Percentiles rank a stretch among this genome's conserved stretches.
Conservation (phyloP, 2,797 vertebrate genomes). For the Microtus obscurus region DNA sequence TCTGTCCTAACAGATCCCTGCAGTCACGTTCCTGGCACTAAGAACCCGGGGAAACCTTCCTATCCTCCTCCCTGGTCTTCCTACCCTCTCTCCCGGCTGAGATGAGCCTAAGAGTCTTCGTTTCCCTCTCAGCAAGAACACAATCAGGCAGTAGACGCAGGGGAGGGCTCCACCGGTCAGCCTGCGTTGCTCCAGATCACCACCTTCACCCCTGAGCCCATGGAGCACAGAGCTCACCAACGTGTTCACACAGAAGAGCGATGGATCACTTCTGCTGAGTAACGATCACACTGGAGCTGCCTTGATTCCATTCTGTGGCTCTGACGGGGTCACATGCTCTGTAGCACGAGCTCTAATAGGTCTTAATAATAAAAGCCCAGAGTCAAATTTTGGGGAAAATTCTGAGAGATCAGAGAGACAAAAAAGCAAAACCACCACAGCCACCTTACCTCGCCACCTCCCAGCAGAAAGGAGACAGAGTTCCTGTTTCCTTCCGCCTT, state of each 20-base stretch:
- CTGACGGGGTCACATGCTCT: neutral
- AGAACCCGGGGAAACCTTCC: neutral
- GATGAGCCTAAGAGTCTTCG: neutral
- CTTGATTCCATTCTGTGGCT: neutral
- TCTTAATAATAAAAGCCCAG: too few relatives aligned
- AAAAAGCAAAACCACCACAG: too few relatives aligned
- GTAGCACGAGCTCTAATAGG: neutral
- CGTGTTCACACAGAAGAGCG: too few relatives aligned
- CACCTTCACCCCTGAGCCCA: neutral
- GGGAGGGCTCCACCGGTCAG: neutral
- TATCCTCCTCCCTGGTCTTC: neutral
- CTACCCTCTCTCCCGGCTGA: neutral
- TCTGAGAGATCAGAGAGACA: too few relatives aligned
- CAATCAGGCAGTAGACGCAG: neutral
- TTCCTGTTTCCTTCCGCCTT: too few relatives aligned
- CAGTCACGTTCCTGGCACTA: neutral
- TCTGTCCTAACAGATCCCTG: neutral
- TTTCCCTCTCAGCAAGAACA: neutral
- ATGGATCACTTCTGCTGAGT: neutral
- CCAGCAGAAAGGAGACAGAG: too few relatives aligned
- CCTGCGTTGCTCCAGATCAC: neutral
- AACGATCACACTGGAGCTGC: slow-evolving; percentile 19
- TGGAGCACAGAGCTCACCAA: neutral
- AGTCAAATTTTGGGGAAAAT: too few relatives aligned
- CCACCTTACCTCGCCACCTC: too few relatives aligned